Conservation (phyloP, 2,797 vertebrate species). For the Luscinia megarhynchos region DNA sequence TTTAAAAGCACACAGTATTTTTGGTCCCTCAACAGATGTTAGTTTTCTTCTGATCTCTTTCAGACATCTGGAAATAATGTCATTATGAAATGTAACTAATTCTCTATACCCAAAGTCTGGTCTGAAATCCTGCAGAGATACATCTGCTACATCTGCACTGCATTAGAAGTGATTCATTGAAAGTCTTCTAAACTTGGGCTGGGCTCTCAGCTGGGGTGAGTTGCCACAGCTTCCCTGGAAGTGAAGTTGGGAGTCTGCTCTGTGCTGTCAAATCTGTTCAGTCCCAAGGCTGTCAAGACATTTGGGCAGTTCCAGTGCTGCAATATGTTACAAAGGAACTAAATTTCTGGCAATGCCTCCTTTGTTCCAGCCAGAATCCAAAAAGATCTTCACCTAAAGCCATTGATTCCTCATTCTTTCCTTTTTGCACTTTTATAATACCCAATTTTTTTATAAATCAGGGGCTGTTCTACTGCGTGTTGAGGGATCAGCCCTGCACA, state of each 20-base stretch:
- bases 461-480: fast-evolving
- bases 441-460: too few relatives aligned
- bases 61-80: conserved; percentile 48
- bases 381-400: background rate
- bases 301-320: background rate
- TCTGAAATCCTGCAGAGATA: conserved; percentile 12
- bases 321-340: background rate
- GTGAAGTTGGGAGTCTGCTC: background rate
- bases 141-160: conserved; percentile 8
- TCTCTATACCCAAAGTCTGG: background rate
- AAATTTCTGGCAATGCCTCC: background rate
- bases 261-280: background rate
- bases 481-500: background rate
- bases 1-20: background rate
- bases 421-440: background rate
- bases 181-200: background rate
- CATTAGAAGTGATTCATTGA: background rate
- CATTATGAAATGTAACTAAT: conserved; percentile 28
- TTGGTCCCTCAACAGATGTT: conserved; percentile 15
- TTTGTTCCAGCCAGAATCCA: background rate
- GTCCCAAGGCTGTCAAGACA: background rate
- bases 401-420: background rate
- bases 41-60: conserved; percentile 4
- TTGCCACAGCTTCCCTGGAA: background rate
- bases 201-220: background rate